phyloP scores from a whole-genome alignment of 2,888 invertebrate species.

The Plebejus melissa region DNA sequence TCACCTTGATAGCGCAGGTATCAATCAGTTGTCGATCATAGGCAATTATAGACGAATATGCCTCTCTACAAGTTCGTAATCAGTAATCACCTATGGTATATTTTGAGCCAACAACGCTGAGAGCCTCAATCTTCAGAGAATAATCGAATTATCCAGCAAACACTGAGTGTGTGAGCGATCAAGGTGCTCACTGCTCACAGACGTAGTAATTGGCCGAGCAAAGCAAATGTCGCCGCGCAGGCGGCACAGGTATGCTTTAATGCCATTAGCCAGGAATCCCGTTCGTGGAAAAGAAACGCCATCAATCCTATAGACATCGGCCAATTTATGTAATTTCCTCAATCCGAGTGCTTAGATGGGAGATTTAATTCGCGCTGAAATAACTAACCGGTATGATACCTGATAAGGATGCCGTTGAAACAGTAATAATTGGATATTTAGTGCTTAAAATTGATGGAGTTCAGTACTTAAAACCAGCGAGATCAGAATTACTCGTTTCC shows the following conservation, averaged over 20 bases:
- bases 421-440: not conserved
- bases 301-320: slow-evolving; percentile 33
- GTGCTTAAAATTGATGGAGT: not conserved
- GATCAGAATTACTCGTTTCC: not conserved
- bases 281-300: slow-evolving; percentile 25
- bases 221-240: slow-evolving; percentile 10
- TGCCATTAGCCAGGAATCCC: slow-evolving; percentile 29
- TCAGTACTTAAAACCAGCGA: too few species aligned
- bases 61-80: too few species aligned
- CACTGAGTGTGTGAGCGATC: slow-evolving; percentile 2
- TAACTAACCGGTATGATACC: slow-evolving; percentile 7
- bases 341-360: slow-evolving; percentile 32
- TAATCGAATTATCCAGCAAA: not conserved
- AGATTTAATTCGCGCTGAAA: slow-evolving; percentile 11
- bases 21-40: too few species aligned
- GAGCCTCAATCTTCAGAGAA: not conserved
- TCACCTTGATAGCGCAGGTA: too few species aligned
- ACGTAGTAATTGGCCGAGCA: slow-evolving; percentile 20
- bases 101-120: not conserved
- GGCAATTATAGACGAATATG: too few species aligned
- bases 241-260: slow-evolving; percentile 31
- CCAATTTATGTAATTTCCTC: slow-evolving; percentile 36
- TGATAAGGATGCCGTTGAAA: not conserved
- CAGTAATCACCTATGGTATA: too few species aligned
- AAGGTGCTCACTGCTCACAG: not conserved